Evolutionary conservation across 2,888 invertebrate species (phyloP), one percentile per base, ranked within the genome.

Genomic region (Amphiduros pacificus): DNA sequence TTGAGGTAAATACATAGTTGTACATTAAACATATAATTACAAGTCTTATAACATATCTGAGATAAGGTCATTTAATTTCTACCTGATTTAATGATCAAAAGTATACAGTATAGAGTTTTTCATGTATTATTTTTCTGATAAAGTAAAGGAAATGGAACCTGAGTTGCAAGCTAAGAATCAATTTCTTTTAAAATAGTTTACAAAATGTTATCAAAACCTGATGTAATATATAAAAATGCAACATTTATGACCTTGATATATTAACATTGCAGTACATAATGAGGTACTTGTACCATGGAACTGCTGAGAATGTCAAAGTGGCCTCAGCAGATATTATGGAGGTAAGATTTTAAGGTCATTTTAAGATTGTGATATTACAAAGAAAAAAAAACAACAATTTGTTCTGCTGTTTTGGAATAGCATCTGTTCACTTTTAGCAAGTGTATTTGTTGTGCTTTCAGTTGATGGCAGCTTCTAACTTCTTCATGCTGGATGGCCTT

Each of bases 271-370:
- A 92, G 92, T 88, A 93, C 87, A 91, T 92, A 31, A 94, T 94
- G 93, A 92, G 93, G 82, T 94, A 92, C 83, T 85, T 94, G 56
- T 94, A 94, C 83, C 91, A 92, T 73, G 94, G 94, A 3, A 92
- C 93, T 22, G 92, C 92, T 77, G 88, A 89, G 55, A 88, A 88
- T 1, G 84, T 93, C 59, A 89, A 90, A 69, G 89, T 92, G 2
- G 89, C 90, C 4, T 89, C 90, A 63, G 87, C 87, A 61, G 93
- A 93, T 75, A 90, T 94, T 54, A 83, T 94, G 67, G 93, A 94
- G 79, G 73, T 73, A 61, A 63, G 62, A 17, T 44, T 11, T 32
- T 32, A 20, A 22, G 26, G 28, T 20, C 48, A 20, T 29, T 57
- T 20, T n/a, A n/a, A 57, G 49, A 27, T 20, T 28, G 57, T 49